These are phyloP conservation scores for Oreochromis tanganicae DNA, from an alignment of 2,113 vertebrate species.

Conservation along the genomic window DNA sequence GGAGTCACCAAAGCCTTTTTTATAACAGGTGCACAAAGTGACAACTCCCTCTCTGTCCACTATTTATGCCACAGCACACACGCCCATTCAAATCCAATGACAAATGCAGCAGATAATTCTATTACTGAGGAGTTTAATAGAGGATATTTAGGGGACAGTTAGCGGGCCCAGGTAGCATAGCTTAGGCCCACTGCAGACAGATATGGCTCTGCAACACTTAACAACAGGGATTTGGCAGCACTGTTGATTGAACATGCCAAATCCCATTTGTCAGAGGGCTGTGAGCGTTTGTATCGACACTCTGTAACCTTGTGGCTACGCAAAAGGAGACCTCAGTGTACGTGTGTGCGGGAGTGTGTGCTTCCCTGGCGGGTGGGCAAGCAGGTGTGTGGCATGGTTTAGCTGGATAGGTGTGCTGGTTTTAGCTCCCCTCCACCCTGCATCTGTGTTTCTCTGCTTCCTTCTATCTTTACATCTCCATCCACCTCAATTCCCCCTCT, in stretches of 20 bases:
- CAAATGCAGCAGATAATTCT: slow-evolving; percentile 49
- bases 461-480: slow-evolving; percentile 1
- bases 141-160: slow-evolving; percentile 61
- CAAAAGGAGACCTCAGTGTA: slow-evolving; percentile 52
- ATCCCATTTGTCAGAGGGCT: slow-evolving; percentile 67
- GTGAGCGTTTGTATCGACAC: slow-evolving; percentile 63
- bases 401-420: background rate
- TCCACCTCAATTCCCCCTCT: slow-evolving; percentile 24
- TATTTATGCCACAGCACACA: slow-evolving; percentile 44
- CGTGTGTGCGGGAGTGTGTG: background rate
- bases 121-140: slow-evolving; percentile 52
- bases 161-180: slow-evolving; percentile 32
- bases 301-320: slow-evolving; percentile 66
- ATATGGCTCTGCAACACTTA: slow-evolving; percentile 64
- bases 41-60: slow-evolving; percentile 8
- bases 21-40: slow-evolving; percentile 9
- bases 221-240: slow-evolving; percentile 69
- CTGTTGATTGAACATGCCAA: slow-evolving; percentile 70
- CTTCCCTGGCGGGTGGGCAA: slow-evolving; percentile 4
- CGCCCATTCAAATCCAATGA: slow-evolving; percentile 48
- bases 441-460: slow-evolving; percentile 11
- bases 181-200: slow-evolving; percentile 38
- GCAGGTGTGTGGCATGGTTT: slow-evolving; percentile 28
- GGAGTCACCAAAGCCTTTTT: slow-evolving; percentile 9
- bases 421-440: background rate